These are phyloP conservation scores for Elaphurus davidianus DNA, from an alignment of 2,113 vertebrate species.

Conservation along the genomic window DNA sequence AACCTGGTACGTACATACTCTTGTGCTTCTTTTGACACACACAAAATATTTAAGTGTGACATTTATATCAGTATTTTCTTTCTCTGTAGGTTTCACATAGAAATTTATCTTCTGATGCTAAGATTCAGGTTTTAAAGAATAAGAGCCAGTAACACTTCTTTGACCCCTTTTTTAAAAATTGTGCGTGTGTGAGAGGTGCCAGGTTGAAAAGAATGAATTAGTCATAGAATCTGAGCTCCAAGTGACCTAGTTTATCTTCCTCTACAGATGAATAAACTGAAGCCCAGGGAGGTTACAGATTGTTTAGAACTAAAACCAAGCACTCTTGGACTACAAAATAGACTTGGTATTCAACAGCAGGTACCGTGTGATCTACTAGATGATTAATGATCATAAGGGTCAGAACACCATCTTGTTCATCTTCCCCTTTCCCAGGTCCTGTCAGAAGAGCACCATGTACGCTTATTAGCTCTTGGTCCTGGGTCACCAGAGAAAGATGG, in stretches of 20 bases:
- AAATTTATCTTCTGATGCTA: not conserved
- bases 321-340: not conserved
- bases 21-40: not conserved
- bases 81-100: not conserved
- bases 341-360: not conserved
- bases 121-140: constrained; percentile 2
- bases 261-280: constrained; percentile 5
- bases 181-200: not conserved
- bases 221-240: constrained; percentile 36
- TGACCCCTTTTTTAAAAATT: not conserved
- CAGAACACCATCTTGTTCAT: not conserved
- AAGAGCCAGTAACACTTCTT: not conserved
- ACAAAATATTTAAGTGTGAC: not conserved
- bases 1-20: not conserved
- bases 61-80: not conserved
- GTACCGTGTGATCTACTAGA: accelerated
- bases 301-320: not conserved
- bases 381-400: not conserved
- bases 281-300: not conserved
- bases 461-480: not conserved
- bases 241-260: constrained; percentile 58
- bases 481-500: not conserved
- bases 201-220: constrained; percentile 57
- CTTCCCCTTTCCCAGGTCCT: not conserved
- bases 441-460: not conserved